These are phyloP conservation scores for Aurelia aurita complex sp. Pacific DNA, from an alignment of 30 jellyfish, hydroid and myxozoan species.

Conservation along the genomic window DNA sequence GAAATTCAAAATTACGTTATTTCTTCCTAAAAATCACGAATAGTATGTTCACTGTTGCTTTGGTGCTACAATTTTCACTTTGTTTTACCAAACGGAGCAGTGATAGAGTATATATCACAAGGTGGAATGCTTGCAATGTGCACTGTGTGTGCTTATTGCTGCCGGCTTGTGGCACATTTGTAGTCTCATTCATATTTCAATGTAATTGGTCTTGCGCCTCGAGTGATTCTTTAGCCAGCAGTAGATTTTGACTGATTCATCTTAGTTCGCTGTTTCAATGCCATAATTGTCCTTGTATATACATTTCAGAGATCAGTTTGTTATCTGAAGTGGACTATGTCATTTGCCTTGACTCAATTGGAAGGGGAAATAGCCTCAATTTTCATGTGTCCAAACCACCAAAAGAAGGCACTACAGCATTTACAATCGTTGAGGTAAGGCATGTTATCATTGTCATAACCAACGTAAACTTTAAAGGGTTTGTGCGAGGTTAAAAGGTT, in stretches of 20 bases:
- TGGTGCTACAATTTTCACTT: not conserved
- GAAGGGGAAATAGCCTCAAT: conserved; percentile 71
- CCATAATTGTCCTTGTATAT: not conserved
- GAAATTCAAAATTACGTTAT: too few species aligned
- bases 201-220: too few species aligned
- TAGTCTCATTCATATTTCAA: too few species aligned
- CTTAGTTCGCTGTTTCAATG: not conserved
- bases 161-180: too few species aligned
- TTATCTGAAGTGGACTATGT: conserved; percentile 93
- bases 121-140: not conserved
- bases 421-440: conserved; percentile 55
- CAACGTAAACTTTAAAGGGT: too few species aligned
- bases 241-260: not conserved
- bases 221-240: too few species aligned
- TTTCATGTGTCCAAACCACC: conserved; percentile 98
- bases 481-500: too few species aligned
- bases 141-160: too few species aligned
- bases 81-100: conserved; percentile 80
- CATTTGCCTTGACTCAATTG: conserved; percentile 86
- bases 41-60: conserved; percentile 33
- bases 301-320: conserved; percentile 78
- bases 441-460: too few species aligned
- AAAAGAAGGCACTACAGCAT: conserved; percentile 83
- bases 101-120: conserved; percentile 21
- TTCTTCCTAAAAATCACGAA: too few species aligned